Evolutionary conservation across 2,888 invertebrate genomes (phyloP), one percentile per base, ranked within the genome.

Genomic region (Maniola hyperantus): DNA sequence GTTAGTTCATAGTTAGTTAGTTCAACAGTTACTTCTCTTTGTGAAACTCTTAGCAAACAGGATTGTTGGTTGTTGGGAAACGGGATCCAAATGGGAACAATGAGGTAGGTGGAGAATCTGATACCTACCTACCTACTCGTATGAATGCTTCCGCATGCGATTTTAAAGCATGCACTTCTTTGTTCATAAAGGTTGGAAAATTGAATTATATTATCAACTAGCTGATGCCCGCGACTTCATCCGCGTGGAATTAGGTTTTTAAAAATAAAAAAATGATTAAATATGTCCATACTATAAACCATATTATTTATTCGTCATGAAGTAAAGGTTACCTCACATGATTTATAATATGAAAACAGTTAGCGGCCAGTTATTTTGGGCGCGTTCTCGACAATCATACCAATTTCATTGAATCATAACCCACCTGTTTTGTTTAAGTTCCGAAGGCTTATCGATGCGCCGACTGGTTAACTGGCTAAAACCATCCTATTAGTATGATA

Each of bases 401-500:
- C 64, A 59, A 66, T 65, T 66, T 61, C 34, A 65, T 68, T 64
- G 69, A 65, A 67, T 60, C 63, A n/a, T n/a, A 66, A 64, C 64
- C 70, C 69, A 68, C 69, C 66, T 71, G 74, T 66, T 72, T 76
- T 70, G 71, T 72, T 70, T 68, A 66, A 64, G n/a, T n/a, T 66
- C 66, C 60, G 69, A 64, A 68, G 53, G 66, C 66, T 67, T 68
- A 70, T 66, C 71, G 66, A 68, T 66, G 67, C 61, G 65, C 77
- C 74, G 69, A 39, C 39, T 77, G 81, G 83, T 83, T 81, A 72
- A 76, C 74, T 77, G 68, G 76, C 74, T 80, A 81, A 83, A 85
- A 83, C 79, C 76, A 82, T 82, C 82, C 85, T 75, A 89, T 89
- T 88, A 84, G 80, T 84, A 89, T 88, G 87, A 77, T 88, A 88